phyloP scores from a whole-genome alignment of 2,113 vertebrate species.

The Bubalus kerabau region DNA sequence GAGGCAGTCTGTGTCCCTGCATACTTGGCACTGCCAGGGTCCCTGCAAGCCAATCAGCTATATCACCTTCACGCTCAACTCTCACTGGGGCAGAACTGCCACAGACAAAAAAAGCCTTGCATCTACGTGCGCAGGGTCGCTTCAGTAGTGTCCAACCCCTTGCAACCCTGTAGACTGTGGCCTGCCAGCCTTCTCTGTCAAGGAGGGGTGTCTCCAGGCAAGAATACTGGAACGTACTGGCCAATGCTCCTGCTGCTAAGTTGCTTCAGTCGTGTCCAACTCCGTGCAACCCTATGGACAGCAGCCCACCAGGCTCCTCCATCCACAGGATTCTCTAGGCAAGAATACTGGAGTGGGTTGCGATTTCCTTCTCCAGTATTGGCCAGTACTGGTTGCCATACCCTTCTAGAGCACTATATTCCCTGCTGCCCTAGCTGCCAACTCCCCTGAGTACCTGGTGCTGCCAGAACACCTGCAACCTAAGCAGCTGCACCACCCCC shows the following conservation, averaged over 20 bases:
- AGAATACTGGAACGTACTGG: background rate
- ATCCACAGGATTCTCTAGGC: background rate
- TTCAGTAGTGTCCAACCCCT: background rate
- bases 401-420: background rate
- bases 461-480: background rate
- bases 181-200: background rate
- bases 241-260: background rate
- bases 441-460: background rate
- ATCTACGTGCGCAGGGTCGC: accelerated
- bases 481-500: background rate
- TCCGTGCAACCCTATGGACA: background rate
- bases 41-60: background rate
- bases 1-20: background rate
- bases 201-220: background rate
- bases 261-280: background rate
- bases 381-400: background rate
- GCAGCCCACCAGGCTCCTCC: background rate
- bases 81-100: background rate
- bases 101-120: background rate
- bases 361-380: background rate
- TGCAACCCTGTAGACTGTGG: background rate
- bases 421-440: background rate
- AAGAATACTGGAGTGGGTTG: background rate
- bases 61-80: background rate
- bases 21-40: background rate